Base-by-base conservation (phyloP, 1,140 invertebrate species). In the Prorops nasuta region DNA sequence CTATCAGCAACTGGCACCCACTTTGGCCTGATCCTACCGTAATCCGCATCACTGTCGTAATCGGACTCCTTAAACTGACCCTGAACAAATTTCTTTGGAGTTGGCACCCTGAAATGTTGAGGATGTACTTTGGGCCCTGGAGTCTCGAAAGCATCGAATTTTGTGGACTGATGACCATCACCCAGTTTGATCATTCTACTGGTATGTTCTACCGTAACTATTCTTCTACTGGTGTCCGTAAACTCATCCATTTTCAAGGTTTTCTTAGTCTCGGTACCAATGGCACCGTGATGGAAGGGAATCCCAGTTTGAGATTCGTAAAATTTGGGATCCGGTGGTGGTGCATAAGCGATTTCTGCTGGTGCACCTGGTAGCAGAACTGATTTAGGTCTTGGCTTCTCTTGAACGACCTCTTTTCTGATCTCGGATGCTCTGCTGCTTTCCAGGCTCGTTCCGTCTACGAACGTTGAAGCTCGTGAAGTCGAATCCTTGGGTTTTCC, bases 41-140 rank as follows among this genome's bases (percentile, higher is more conserved):
- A 69, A 37, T 87, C 86, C 1, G 81, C 71, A 51, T 88, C 86
- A 67, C 84, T 87, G 53, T 88, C 86, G 54, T 88, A 88, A 52
- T 88, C 86, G 32, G 84, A 86, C 54, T 88, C 86, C 1, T 80
- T 70, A 46, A 83, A 85, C 46, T 87, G 83, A 6, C 84, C 85
- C 9, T 81, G 81, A 16, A 86, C 64, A 60, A 88, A 88, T 64
- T 86, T 88, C 1, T 76, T 86, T 1, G 85, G 86, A 3, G 69
- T 83, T 1, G 84, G 80, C 16, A 78, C 71, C 65, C 63, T 57
- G 64, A 63, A 55, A 76, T 49, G 53, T 49, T 57, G 64, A 40
- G 51, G 62, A 15, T 1, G 42, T 37, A 20, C 48, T 35, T 22
- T 24, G 3, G 14, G 18, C 6, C 51, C 7, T 15, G 46, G 31